Base-by-base conservation (phyloP, 2,113 vertebrate genomes). In the Eretmochelys imbricata region DNA sequence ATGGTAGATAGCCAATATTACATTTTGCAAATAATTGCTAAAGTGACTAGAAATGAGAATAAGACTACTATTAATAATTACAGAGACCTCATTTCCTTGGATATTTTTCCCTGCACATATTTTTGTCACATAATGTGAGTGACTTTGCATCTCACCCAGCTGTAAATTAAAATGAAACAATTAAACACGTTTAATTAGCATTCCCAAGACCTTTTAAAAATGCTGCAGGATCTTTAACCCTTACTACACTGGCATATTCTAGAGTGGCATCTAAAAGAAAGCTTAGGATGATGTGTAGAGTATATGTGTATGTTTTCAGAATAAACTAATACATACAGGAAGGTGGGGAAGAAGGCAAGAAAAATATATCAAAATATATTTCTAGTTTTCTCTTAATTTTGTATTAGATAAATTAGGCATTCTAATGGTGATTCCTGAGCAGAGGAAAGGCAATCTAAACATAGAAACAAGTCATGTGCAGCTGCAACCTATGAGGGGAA, bases 21-120 rank as follows among this genome's bases (percentile, higher is more conserved):
- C 49, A 80, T 87, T 94, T 91, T 93, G n/a, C 2, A 84, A 85
- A 46, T 88, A 89, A 85, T 93, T 94, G 22, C 17, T 69, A 80
- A 84, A 84, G n/a, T 80, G 48, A 96, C 6, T 2, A 78, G 4
- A 87, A 31, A 48, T 65, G 22, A 86, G 94, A 91, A 48, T 51
- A 2, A 54, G 16, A 9, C 25, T 62, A n/a, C 54, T 88, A 82
- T 49, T 48, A 85, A 53, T 53, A 8, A 69, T 50, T 65, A 69
- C 53, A 20, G 14, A 79, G 4, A 46, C 2, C 84, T 89, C 1
- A 20, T 84, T 54, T 88, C 10, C 22, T 17, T 29, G 50, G 72
- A 2, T 20, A 87, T n/a, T 46, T 46, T 62, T 62, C 75, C 31
- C 24, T n/a, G 6, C 3, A 75, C 0, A 4, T 65, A 54, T 86